phyloP scores from a whole-genome alignment of 1,140 invertebrate genomes.

The Eubasilissa regina region DNA sequence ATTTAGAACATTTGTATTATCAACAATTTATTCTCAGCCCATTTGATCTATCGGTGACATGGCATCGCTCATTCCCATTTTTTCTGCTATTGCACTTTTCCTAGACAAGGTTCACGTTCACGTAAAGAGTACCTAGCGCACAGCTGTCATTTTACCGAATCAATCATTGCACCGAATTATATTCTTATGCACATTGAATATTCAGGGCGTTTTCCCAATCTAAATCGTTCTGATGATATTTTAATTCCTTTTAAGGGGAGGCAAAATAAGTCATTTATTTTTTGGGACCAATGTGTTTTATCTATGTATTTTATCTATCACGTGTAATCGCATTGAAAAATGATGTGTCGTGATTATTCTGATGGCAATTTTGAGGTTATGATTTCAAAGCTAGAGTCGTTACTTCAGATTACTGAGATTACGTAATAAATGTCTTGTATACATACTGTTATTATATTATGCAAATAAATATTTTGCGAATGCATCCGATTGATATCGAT shows the following conservation, averaged over 20 bases:
- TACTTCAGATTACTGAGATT: neutral
- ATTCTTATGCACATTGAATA: no score
- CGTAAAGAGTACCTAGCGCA: neutral
- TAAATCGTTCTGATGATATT: neutral
- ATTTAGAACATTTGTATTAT: neutral
- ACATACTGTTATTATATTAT: neutral
- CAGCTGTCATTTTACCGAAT: neutral
- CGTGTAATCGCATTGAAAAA: constrained; percentile 13
- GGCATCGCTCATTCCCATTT: constrained; percentile 14
- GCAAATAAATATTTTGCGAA: neutral
- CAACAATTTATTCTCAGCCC: neutral
- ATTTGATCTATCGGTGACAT: constrained; percentile 18
- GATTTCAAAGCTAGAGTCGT: constrained; percentile 16
- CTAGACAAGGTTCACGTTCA: neutral
- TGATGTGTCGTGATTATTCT: neutral
- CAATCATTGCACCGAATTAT: neutral
- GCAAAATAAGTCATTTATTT: neutral
- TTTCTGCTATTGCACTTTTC: constrained; percentile 22
- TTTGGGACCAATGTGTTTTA: neutral
- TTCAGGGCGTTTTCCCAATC: no score
- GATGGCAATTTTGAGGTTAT: constrained; percentile 17
- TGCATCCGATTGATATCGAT: no score
- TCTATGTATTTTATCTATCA: neutral
- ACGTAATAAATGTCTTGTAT: neutral
- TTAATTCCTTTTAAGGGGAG: neutral